A percentile compares a stretch with the other conserved stretches of the same genome.
These are phyloP conservation scores for Drosophila subobscura DNA, from an alignment of 1,140 invertebrate genomes.

Conservation along the genomic window DNA sequence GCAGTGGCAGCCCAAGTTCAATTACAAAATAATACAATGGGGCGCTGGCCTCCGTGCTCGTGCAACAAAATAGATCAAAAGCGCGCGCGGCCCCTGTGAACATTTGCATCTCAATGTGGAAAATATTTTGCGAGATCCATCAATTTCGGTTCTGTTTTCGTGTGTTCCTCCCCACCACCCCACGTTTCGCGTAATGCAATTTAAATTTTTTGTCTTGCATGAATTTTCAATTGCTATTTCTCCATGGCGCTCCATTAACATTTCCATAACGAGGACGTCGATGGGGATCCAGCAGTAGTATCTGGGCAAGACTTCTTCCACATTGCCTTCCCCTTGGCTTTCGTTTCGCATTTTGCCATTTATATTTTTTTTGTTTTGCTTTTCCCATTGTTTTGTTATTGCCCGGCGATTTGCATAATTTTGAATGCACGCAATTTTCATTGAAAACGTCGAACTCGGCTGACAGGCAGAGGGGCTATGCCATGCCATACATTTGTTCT, in stretches of 20 bases:
- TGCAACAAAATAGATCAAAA: conserved; percentile 58
- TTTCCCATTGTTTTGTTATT: conserved; percentile 30
- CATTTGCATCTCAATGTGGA: conserved; percentile 56
- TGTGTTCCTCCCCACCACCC: neutral
- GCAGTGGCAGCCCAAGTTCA: conserved; percentile 6
- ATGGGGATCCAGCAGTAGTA: neutral
- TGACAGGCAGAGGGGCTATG: neutral
- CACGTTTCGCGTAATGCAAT: conserved; percentile 45
- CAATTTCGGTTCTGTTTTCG: conserved; percentile 40
- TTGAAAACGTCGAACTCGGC: conserved; percentile 20
- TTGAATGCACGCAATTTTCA: conserved; percentile 70
- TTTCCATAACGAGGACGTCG: conserved; percentile 57
- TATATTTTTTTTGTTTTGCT: conserved; percentile 19
- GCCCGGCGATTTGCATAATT: conserved; percentile 67
- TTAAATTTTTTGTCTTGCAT: conserved; percentile 57
- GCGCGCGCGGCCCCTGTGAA: conserved; percentile 23
- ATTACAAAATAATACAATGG: conserved; percentile 49
- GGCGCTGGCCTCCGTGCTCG: neutral
- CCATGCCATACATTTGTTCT: conserved; percentile 32
- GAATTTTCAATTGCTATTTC: conserved; percentile 69
- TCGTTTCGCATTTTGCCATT: conserved; percentile 30
- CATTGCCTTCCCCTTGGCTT: conserved; percentile 12
- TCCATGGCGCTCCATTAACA: conserved; percentile 54
- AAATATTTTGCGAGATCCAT: conserved; percentile 56
- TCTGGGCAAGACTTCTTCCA: conserved; percentile 39